Evolutionary conservation across 2,113 vertebrate species (phyloP), one percentile per base, ranked within the genome.

Genomic region (Spea multiplicata): DNA sequence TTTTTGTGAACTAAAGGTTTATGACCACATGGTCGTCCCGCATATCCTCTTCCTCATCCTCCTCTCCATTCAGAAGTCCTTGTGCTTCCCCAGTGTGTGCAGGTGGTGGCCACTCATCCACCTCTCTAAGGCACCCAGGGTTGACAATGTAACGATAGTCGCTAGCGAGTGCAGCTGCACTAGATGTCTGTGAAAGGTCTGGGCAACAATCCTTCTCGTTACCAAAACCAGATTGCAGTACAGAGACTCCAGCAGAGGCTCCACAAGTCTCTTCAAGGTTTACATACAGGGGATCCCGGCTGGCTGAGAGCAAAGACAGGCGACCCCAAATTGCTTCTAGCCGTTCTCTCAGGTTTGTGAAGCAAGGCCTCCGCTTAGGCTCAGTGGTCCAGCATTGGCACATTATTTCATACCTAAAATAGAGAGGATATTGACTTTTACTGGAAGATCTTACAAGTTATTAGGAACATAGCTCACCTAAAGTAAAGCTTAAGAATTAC

Each of bases 381-480:
- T 99, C 95, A 0, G 95, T 92, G 62, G 93, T 96, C 97, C 97
- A 99, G 85, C 97, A 99, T 86, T 95, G 94, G 91, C 96, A 95
- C 97, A 99, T 99, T 85, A 98, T 91, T 87, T 97, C 93, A 8
- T 98, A 99, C 66, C 97, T 99, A 89, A 64, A 85, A 85, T 66
- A 61, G 76, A 0, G 84, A 57, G 84, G 10, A 74, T 4, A 7
- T 64, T 16, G 61, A 3, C 30, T 59, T 30, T 30, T 30, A 30
- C 30, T 30, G 30, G 30, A 30, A 30, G 30, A 30, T 2, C 30
- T 30, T n/a, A n/a, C n/a, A n/a, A n/a, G n/a, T n/a, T n/a, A n/a
- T n/a, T n/a, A n/a, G n/a, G n/a, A n/a, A n/a, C n/a, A n/a, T n/a
- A n/a, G n/a, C n/a, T n/a, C n/a, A n/a, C n/a, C n/a, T n/a, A n/a